Base-by-base conservation (phyloP, 1,140 invertebrate genomes). In the Trichogramma pretiosum region DNA sequence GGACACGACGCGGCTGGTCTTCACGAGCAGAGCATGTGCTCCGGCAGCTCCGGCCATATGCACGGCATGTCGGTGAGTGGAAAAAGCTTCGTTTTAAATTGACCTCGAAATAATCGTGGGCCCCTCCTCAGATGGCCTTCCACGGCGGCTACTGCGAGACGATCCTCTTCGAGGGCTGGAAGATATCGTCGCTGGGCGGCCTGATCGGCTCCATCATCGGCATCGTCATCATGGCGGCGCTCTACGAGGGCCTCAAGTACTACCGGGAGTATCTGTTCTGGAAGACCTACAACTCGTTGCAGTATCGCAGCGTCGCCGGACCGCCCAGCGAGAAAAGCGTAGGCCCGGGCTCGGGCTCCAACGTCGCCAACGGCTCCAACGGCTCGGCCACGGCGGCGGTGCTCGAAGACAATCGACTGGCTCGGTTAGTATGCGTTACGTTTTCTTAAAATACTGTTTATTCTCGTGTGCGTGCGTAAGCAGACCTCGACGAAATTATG, bases 171-270 rank as follows among this genome's bases (percentile, higher is more conserved):
- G 76, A 83, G 33, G 77, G 74, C 22, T 92, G 89, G 89, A 78
- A 77, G 60, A 83, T 86, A 28, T 75, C 76, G 10, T 81, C 77
- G 3, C 67, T 82, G n/a, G 75, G 79, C 28, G 81, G 86, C 23
- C 73, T 95, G 45, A 73, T 92, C 26, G 87, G 83, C 1, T 91
- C 90, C 0, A 84, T 89, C 66, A 76, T 93, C 34, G 87, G 82
- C 22, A 87, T 94, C 30, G 85, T 93, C 60, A 74, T 93, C 32
- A 79, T 93, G 65, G 87, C 84, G 0, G 75, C 88, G 9, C 72
- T 93, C 14, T 95, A 94, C 63, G 92, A 95, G 71, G 89, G 88
- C 13, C 75, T 95, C 0, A 95, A 95, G 68, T 92, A 89, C 70
- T 92, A 88, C 60, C 80, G 86, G 51, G 86, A 89, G 70, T 84